phyloP scores from a whole-genome alignment of 2,888 invertebrate species.

The Lithophane socia region DNA sequence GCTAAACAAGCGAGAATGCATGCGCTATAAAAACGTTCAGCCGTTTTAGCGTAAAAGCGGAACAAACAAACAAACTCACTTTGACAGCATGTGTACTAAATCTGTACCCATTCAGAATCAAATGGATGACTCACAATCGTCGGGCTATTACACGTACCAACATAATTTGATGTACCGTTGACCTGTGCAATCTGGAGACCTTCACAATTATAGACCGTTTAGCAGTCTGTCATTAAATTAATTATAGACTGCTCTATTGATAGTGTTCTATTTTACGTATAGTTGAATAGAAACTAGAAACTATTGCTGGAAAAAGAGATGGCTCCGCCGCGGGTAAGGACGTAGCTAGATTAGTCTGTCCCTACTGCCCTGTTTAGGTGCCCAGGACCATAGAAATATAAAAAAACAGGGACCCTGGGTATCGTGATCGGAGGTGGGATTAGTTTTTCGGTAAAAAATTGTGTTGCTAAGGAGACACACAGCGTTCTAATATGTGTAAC shows the following conservation, averaged over 20 bases:
- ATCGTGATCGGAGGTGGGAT: neutral
- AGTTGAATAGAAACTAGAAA: constrained; percentile 1
- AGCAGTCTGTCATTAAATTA: constrained; percentile 42
- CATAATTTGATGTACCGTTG: constrained; percentile 63
- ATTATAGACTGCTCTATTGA: constrained; percentile 37
- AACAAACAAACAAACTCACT: too few species aligned
- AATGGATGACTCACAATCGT: constrained; percentile 36
- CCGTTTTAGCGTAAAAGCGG: too few species aligned
- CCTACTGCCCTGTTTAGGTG: too few species aligned
- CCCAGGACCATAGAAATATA: too few species aligned
- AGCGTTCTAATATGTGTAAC: neutral
- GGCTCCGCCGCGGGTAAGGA: too few species aligned
- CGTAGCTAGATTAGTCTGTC: too few species aligned
- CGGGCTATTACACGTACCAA: constrained; percentile 34
- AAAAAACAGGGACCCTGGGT: too few species aligned
- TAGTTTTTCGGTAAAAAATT: neutral
- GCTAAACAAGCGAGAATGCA: neutral
- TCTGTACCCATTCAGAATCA: constrained; percentile 18
- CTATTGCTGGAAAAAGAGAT: neutral
- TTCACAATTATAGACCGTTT: constrained; percentile 47
- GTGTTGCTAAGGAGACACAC: neutral
- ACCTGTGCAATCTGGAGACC: constrained; percentile 57
- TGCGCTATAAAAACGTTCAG: neutral
- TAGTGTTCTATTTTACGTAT: constrained; percentile 12
- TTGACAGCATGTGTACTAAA: constrained; percentile 14